A percentile compares a stretch with the other conserved stretches of the same genome.
phyloP scores from a whole-genome alignment of 2,797 vertebrate species.

The Acropternis orthonyx region DNA sequence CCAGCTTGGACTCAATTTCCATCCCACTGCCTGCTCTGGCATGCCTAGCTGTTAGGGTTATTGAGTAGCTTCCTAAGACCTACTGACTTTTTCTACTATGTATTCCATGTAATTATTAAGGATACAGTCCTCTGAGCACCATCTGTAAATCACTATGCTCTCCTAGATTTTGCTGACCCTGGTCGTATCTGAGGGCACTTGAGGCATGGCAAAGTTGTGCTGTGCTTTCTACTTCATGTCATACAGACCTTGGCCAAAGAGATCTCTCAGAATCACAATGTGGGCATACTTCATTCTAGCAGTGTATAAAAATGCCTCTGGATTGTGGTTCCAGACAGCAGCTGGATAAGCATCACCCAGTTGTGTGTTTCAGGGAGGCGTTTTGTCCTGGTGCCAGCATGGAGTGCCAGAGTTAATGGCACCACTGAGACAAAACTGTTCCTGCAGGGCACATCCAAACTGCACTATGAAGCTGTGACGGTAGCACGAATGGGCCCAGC shows the following conservation, averaged over 20 bases:
- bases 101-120: neutral
- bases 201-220: neutral
- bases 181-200: neutral
- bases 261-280: neutral
- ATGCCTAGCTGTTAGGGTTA: neutral
- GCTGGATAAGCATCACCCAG: neutral
- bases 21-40: neutral
- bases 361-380: neutral
- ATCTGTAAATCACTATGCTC: neutral
- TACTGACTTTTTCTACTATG: neutral
- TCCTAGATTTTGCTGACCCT: neutral
- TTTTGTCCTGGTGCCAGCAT: neutral
- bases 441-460: neutral
- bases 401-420: neutral
- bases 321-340: neutral
- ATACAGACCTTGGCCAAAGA: neutral
- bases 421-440: neutral
- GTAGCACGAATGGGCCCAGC: rapidly evolving
- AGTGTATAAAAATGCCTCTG: neutral
- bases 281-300: neutral
- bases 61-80: neutral
- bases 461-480: neutral
- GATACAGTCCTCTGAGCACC: neutral
- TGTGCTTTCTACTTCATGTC: neutral
- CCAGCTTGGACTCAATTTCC: neutral